Evolutionary conservation across 2,888 invertebrate genomes (phyloP).

Genomic region (Hyposoter dolosus): DNA sequence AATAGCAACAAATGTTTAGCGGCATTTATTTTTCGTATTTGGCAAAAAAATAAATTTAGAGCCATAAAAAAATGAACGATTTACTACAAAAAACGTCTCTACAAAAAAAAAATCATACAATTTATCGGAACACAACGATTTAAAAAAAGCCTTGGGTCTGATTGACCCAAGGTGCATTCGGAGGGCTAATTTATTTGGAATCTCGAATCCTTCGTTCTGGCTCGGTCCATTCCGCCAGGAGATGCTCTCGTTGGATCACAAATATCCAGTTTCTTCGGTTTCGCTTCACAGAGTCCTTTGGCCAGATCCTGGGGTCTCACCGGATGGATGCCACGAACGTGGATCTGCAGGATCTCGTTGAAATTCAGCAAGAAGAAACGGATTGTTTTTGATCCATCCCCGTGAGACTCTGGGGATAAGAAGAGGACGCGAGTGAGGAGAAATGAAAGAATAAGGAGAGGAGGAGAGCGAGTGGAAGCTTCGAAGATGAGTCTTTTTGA

Average conservation of each 20-base stretch:
- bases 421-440: slow-evolving; percentile 17
- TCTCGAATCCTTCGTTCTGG: not conserved
- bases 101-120: slow-evolving; percentile 16
- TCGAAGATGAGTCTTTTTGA: slow-evolving; percentile 63
- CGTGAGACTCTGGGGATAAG: slow-evolving; percentile 29
- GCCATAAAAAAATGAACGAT: no score
- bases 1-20: no score
- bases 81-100: not conserved
- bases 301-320: not conserved
- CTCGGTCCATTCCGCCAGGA: not conserved
- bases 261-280: not conserved
- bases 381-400: slow-evolving; percentile 61
- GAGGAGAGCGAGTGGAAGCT: slow-evolving; percentile 40
- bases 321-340: not conserved
- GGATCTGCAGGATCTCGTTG: slow-evolving; percentile 45
- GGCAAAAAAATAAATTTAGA: no score
- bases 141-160: no score
- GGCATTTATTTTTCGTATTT: no score
- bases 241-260: not conserved
- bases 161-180: not conserved
- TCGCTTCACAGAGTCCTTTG: not conserved
- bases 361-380: slow-evolving; percentile 61
- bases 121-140: slow-evolving; percentile 15
- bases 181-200: slow-evolving; percentile 62
- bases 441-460: slow-evolving; percentile 29